phyloP scores from a whole-genome alignment of 2,113 vertebrate species.

The Parus major region DNA sequence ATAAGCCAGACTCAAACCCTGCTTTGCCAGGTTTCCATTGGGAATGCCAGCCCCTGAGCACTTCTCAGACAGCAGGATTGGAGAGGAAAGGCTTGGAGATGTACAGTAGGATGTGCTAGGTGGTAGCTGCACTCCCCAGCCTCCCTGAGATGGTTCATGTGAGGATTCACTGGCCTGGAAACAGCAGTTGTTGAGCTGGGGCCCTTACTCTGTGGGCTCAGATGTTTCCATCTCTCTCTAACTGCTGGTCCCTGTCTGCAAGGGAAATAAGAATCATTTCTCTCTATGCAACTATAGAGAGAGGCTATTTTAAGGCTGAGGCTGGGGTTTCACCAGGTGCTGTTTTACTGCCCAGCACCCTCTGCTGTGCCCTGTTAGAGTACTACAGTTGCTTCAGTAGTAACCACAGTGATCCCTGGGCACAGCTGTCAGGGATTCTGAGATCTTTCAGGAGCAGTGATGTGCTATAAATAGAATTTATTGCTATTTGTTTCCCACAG shows the following conservation, averaged over 20 bases:
- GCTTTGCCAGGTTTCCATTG: neutral
- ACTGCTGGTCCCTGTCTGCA: neutral
- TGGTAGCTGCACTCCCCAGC: neutral
- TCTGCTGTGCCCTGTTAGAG: neutral
- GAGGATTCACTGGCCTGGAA: neutral
- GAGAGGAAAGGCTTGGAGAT: neutral
- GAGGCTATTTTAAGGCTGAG: neutral
- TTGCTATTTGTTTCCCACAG: neutral
- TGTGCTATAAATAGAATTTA: neutral
- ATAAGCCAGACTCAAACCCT: neutral
- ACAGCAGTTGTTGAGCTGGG: neutral
- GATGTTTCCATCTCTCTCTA: neutral
- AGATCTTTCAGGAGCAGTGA: neutral
- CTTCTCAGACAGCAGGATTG: neutral
- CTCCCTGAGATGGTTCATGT: neutral
- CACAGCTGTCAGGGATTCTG: neutral
- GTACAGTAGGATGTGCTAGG: fast-evolving
- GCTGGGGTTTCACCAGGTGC: neutral
- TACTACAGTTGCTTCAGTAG: neutral
- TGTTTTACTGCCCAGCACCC: neutral
- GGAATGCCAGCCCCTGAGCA: neutral
- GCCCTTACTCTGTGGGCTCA: neutral
- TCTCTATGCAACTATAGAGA: neutral
- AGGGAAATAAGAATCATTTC: neutral
- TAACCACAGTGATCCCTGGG: neutral